phyloP scores from a whole-genome alignment of 2,113 vertebrate genomes.

The rabbit (Oryctolagus cuniculus) region mOryCun1.1 NC_091439.1:71727501-71728000 shows the following conservation, averaged over 20 bases:
- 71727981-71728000: constrained; percentile 59
- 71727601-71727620: too few relatives aligned
- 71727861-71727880: constrained; percentile 85
- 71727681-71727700: constrained; percentile 53
- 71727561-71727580: too few relatives aligned
- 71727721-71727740: constrained; percentile 70
- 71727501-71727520: too few relatives aligned
- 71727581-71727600: too few relatives aligned
- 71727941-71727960: constrained; percentile 77
- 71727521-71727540: too few relatives aligned
- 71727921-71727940: constrained; percentile 86
- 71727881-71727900: constrained; percentile 86
- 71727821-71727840: constrained; percentile 80
- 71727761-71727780: constrained; percentile 66
- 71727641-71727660: constrained; percentile 34
- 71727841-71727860: constrained; percentile 86
- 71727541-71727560: too few relatives aligned
- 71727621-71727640: not conserved
- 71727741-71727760: constrained; percentile 79
- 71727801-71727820: constrained; percentile 78
- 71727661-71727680: constrained; percentile 58
- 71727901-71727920: constrained; percentile 87
- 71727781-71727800: constrained; percentile 78
- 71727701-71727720: constrained; percentile 55
- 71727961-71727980: constrained; percentile 85